Evolutionary conservation across 1,140 invertebrate genomes (phyloP).

Genomic region (Nymphalis io): DNA sequence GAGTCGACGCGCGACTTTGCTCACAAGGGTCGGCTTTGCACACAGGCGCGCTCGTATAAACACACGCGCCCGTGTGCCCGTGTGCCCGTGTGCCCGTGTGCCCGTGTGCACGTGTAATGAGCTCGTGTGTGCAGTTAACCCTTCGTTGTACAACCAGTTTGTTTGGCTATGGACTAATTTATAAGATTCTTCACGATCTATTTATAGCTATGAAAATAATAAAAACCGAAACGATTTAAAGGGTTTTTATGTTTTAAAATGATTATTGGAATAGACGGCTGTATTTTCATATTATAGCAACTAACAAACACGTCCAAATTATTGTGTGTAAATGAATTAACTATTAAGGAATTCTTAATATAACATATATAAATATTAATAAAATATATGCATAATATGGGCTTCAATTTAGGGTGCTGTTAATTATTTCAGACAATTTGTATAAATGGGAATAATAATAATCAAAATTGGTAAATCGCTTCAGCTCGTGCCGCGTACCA

Average conservation of each 20-base stretch:
- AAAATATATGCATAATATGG: too few species aligned
- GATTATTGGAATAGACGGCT: too few species aligned
- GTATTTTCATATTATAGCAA: too few species aligned
- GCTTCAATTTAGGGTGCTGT: too few species aligned
- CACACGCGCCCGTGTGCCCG: constrained; percentile 30
- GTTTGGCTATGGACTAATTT: constrained; percentile 37
- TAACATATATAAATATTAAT: too few species aligned
- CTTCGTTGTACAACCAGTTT: constrained; percentile 65
- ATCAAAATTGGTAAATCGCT: constrained; percentile 25
- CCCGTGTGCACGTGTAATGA: constrained; percentile 28
- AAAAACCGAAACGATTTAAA: background rate
- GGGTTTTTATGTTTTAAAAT: background rate
- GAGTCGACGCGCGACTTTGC: constrained; percentile 35
- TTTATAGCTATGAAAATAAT: background rate
- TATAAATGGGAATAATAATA: too few species aligned
- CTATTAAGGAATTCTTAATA: too few species aligned
- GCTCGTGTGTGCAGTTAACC: constrained; percentile 52
- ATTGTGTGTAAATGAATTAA: too few species aligned
- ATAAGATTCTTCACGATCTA: background rate
- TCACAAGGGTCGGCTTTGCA: constrained; percentile 47
- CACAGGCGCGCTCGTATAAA: constrained; percentile 34
- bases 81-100: constrained; percentile 29
- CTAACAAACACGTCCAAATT: too few species aligned
- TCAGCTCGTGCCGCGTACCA: constrained; percentile 19
- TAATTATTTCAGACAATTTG: too few species aligned